Conservation (phyloP, 2,113 vertebrate genomes). For the Etheostoma cragini region DNA sequence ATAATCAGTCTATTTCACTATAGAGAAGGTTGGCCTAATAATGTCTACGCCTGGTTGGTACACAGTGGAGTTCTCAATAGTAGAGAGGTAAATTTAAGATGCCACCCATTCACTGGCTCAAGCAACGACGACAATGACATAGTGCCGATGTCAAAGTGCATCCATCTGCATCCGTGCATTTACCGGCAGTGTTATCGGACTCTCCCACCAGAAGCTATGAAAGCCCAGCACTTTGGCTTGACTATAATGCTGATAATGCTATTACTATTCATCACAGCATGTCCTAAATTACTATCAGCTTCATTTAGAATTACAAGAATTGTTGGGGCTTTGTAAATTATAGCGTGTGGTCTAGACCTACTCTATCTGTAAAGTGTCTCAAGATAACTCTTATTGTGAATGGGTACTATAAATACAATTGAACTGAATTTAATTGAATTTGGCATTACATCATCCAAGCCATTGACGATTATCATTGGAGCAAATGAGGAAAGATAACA, state of each 20-base stretch:
- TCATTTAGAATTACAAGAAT: slow-evolving; percentile 24
- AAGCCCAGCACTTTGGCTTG: slow-evolving; percentile 27
- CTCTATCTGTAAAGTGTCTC: too few relatives aligned
- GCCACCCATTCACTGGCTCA: slow-evolving; percentile 38
- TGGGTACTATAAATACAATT: too few relatives aligned
- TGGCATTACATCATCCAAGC: slow-evolving; percentile 49
- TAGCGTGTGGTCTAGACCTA: too few relatives aligned
- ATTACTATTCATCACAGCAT: slow-evolving; percentile 61
- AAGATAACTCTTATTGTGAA: too few relatives aligned
- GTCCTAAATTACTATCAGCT: slow-evolving; percentile 65
- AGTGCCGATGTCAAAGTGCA: slow-evolving; percentile 46
- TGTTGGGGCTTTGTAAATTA: too few relatives aligned
- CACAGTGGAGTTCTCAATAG: neutral
- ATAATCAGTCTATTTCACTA: neutral
- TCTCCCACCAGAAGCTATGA: slow-evolving; percentile 52
- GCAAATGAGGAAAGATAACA: slow-evolving; percentile 53
- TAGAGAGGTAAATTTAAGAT: neutral
- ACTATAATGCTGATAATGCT: slow-evolving; percentile 61
- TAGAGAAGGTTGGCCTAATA: slow-evolving; percentile 6
- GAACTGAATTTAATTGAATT: neutral
- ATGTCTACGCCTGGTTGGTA: neutral
- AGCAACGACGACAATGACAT: slow-evolving; percentile 1
- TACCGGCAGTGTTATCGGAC: slow-evolving; percentile 48
- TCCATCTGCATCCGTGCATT: slow-evolving; percentile 63
- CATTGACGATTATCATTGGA: slow-evolving; percentile 34